These are phyloP conservation scores for Lamproptera curius DNA, from an alignment of 2,888 invertebrate genomes.

Conservation along the genomic window DNA sequence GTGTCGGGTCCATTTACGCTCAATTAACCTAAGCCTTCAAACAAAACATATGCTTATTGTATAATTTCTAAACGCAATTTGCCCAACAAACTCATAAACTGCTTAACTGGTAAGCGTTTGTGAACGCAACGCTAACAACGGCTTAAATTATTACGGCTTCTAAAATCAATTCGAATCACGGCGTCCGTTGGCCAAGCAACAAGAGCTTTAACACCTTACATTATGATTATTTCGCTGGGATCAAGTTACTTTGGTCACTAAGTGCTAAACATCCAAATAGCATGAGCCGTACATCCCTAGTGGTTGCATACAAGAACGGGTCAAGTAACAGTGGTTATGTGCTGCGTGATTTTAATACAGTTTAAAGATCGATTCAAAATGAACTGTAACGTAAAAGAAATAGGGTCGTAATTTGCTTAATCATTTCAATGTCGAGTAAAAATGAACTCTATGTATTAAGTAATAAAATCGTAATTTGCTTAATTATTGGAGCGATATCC, in stretches of 20 bases:
- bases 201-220: constrained; percentile 30
- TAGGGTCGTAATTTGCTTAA: no score
- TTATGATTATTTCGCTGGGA: constrained; percentile 4
- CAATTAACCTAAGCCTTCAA: constrained; percentile 19
- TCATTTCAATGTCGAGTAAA: no score
- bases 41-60: constrained; percentile 26
- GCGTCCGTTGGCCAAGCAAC: constrained; percentile 31
- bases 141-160: constrained; percentile 63
- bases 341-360: constrained; percentile 16
- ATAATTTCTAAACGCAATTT: constrained; percentile 26
- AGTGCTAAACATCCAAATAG: constrained; percentile 21
- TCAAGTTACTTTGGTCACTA: constrained; percentile 10
- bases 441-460: no score
- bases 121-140: constrained; percentile 62
- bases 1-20: constrained; percentile 5
- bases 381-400: no score
- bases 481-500: constrained; percentile 18
- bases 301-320: constrained; percentile 20
- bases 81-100: constrained; percentile 52
- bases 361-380: constrained; percentile 29
- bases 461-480: constrained; percentile 14
- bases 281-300: constrained; percentile 27
- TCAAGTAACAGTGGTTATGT: constrained; percentile 29
- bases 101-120: constrained; percentile 72
- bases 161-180: constrained; percentile 68